Percentiles rank a stretch among this genome's conserved stretches.
Conservation (phyloP, 1,140 invertebrate species). For the Lucilia cuprina region DNA sequence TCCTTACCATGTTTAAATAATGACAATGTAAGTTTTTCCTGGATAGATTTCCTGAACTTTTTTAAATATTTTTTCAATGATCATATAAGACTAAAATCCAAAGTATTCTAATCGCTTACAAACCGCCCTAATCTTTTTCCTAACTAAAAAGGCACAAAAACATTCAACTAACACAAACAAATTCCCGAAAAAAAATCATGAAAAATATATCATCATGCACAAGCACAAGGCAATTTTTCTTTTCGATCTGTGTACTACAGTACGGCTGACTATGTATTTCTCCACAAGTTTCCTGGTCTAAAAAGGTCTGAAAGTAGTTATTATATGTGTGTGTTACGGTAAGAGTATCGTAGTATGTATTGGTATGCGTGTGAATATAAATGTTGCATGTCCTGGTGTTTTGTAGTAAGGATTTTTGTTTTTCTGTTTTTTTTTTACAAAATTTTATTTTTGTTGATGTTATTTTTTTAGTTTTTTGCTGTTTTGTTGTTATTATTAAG, state of each 20-base stretch:
- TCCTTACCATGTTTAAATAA: no score
- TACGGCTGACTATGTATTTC: neutral
- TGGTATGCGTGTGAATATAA: neutral
- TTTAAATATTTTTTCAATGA: no score
- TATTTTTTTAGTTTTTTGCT: conserved; percentile 7
- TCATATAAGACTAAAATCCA: no score
- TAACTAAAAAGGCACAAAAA: conserved; percentile 9
- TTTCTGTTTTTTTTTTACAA: neutral
- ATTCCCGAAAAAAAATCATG: neutral
- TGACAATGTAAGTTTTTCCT: no score
- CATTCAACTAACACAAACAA: neutral
- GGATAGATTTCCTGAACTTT: no score
- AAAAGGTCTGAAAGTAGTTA: neutral
- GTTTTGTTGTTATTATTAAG: neutral
- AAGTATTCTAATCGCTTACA: no score
- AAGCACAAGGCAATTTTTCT: conserved; percentile 28
- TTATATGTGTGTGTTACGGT: neutral
- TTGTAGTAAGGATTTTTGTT: neutral
- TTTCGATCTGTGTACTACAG: conserved; percentile 20
- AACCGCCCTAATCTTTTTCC: neutral
- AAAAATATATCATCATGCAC: conserved; percentile 25
- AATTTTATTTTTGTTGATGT: neutral
- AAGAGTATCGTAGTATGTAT: neutral
- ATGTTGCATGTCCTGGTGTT: neutral
- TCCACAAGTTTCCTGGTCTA: conserved; percentile 1